These are phyloP conservation scores for Trissolcus basalis DNA, from an alignment of 1,140 invertebrate genomes.

Conservation along the genomic window DNA sequence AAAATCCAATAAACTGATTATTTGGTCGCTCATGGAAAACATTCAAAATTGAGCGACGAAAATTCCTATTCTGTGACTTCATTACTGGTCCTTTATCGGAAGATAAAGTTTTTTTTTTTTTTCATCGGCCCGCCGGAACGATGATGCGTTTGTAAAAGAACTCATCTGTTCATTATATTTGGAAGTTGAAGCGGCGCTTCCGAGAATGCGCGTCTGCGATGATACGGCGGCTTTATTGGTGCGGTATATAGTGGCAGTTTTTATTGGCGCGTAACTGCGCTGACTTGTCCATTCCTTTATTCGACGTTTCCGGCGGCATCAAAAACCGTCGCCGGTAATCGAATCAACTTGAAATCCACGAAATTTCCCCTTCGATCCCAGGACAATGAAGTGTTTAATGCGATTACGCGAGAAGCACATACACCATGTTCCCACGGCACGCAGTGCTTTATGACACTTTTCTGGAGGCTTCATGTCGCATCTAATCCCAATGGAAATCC, in stretches of 20 bases:
- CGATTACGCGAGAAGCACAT: conserved; percentile 17
- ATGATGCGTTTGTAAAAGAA: conserved; percentile 14
- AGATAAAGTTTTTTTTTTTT: conserved; percentile 24
- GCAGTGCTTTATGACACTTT: conserved; percentile 28
- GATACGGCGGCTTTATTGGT: conserved; percentile 42
- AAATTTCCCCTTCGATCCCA: conserved; percentile 30
- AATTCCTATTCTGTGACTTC: conserved; percentile 11
- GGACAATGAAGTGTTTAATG: conserved; percentile 31
- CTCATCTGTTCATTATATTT: conserved; percentile 35
- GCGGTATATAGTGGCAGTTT: conserved; percentile 28
- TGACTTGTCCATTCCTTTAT: conserved; percentile 37
- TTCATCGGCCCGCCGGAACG: conserved; percentile 1
- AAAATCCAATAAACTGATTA: background rate
- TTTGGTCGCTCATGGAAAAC: background rate
- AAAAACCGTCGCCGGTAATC: conserved; percentile 27
- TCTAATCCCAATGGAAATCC: conserved; percentile 41
- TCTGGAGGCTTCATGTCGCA: conserved; percentile 19
- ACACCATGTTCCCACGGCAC: conserved; percentile 17
- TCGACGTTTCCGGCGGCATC: conserved; percentile 39
- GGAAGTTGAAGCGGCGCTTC: conserved; percentile 21
- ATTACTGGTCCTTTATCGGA: conserved; percentile 12
- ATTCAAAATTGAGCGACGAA: conserved; percentile 1
- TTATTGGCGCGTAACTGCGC: conserved; percentile 31
- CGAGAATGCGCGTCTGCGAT: conserved; percentile 28
- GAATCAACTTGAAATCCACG: conserved; percentile 22